phyloP scores from a whole-genome alignment of 1,140 invertebrate species.

The Diorhabda carinulata region DNA sequence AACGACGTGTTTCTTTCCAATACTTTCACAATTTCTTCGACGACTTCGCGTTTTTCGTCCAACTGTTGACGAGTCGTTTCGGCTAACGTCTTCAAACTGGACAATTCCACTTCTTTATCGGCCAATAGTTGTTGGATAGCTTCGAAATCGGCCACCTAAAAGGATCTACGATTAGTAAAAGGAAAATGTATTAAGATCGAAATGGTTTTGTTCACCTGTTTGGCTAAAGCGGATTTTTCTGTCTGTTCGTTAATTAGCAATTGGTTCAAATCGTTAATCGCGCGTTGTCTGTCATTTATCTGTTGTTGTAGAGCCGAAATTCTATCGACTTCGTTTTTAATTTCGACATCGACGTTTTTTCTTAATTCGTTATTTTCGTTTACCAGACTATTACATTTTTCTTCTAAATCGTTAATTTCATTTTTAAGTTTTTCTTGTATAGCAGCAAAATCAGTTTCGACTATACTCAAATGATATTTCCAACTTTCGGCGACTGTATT shows the following conservation, averaged over 20 bases:
- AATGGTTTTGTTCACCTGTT: constrained; percentile 18
- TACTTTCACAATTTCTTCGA: constrained; percentile 30
- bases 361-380: constrained; percentile 48
- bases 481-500: constrained; percentile 61
- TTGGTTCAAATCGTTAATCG: constrained; percentile 36
- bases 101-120: constrained; percentile 31
- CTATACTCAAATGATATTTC: constrained; percentile 59
- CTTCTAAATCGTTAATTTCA: constrained; percentile 48
- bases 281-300: constrained; percentile 39
- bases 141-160: constrained; percentile 18
- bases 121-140: constrained; percentile 16
- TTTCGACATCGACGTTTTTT: constrained; percentile 44
- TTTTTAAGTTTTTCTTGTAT: constrained; percentile 51
- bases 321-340: constrained; percentile 44
- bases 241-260: constrained; percentile 31
- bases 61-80: constrained; percentile 35
- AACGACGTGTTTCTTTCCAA: constrained; percentile 25
- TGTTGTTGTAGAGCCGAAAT: constrained; percentile 47
- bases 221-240: constrained; percentile 4
- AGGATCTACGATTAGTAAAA: background rate
- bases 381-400: constrained; percentile 52
- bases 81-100: constrained; percentile 26
- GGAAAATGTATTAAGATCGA: background rate
- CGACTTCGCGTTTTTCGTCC: constrained; percentile 32
- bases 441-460: constrained; percentile 56